Percentiles rank a stretch among this genome's conserved stretches.
These are phyloP conservation scores for Agapornis roseicollis DNA, from an alignment of 2,113 vertebrate species.

Conservation along the genomic window DNA sequence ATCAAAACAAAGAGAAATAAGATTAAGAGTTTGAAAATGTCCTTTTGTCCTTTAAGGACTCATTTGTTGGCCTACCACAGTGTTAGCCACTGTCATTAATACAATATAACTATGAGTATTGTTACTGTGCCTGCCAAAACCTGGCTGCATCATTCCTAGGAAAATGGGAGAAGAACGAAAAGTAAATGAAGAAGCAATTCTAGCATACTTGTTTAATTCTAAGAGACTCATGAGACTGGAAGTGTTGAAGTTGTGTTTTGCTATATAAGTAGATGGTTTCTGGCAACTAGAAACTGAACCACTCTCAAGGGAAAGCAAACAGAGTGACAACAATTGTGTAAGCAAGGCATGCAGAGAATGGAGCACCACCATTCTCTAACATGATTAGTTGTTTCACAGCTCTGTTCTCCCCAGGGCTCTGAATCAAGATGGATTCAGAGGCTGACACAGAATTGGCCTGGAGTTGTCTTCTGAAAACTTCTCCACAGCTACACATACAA, in stretches of 20 bases:
- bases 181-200: background rate
- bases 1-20: background rate
- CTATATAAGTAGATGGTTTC: background rate
- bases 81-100: background rate
- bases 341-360: background rate
- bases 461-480: background rate
- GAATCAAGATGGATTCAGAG: background rate
- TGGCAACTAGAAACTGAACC: background rate
- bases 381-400: background rate
- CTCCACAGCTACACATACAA: background rate
- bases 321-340: background rate
- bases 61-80: background rate
- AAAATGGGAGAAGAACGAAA: background rate
- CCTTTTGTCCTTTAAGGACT: background rate
- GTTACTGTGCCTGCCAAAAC: background rate
- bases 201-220: background rate
- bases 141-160: background rate
- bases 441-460: rapidly evolving
- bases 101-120: background rate
- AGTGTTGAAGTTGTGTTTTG: background rate
- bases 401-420: background rate
- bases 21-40: background rate
- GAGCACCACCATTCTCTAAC: background rate
- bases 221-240: background rate
- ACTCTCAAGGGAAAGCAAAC: background rate